Conservation (phyloP, 2,113 vertebrate genomes). For the Tachuris rubrigastra region DNA sequence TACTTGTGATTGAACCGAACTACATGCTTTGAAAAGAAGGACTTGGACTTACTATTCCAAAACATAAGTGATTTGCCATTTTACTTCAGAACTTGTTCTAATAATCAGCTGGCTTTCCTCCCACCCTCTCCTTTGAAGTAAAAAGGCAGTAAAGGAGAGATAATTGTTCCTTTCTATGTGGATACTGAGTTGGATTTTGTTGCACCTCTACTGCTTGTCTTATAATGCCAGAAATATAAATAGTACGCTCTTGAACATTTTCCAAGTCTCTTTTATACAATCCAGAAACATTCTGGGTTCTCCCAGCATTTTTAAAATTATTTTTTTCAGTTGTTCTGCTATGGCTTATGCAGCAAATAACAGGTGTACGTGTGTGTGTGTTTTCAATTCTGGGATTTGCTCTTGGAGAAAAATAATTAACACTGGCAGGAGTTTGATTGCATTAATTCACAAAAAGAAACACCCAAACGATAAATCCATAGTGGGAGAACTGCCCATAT, state of each 20-base stretch:
- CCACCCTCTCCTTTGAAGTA: not conserved
- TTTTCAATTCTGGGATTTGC: constrained; percentile 74
- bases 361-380: constrained; percentile 59
- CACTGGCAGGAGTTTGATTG: constrained; percentile 76
- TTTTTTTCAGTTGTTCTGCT: not conserved
- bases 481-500: constrained; percentile 77
- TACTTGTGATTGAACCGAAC: not conserved
- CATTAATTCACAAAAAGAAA: constrained; percentile 77
- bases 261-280: not conserved
- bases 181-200: not conserved
- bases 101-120: not conserved
- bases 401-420: constrained; percentile 79
- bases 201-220: not conserved
- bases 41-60: not conserved
- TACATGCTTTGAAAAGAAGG: not conserved
- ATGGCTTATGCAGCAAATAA: constrained; percentile 33
- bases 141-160: not conserved
- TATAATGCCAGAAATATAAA: not conserved
- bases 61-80: not conserved
- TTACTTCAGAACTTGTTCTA: not conserved
- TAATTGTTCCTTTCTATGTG: not conserved
- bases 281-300: not conserved
- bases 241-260: not conserved
- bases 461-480: constrained; percentile 76
- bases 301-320: not conserved